These are phyloP conservation scores for Parapristionchus giblindavisi DNA, from an alignment of 2,888 invertebrate genomes.

Conservation along the genomic window DNA sequence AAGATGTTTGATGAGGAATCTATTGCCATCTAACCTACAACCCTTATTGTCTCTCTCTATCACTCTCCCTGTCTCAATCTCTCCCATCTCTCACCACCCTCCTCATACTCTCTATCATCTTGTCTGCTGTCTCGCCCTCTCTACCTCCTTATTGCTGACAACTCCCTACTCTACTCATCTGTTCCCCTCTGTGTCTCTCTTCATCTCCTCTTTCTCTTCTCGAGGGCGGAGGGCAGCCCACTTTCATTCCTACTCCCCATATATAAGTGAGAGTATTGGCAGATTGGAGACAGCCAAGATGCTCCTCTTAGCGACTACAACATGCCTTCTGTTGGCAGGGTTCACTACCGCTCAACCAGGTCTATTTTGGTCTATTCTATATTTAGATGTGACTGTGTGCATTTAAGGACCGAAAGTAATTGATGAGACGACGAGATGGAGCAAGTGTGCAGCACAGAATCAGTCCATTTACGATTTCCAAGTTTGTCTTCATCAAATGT, in stretches of 20 bases:
- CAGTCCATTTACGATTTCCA: constrained; percentile 68
- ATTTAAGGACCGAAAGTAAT: constrained; percentile 62
- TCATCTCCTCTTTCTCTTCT: too few relatives aligned
- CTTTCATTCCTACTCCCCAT: background rate
- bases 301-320: constrained; percentile 10
- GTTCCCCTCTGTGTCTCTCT: too few relatives aligned
- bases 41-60: background rate
- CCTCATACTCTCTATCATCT: too few relatives aligned
- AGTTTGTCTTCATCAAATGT: constrained; percentile 34
- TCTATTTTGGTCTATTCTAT: too few relatives aligned
- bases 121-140: too few relatives aligned
- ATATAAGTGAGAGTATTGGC: background rate
- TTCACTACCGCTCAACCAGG: constrained; percentile 27
- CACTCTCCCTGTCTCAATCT: background rate
- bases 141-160: too few relatives aligned
- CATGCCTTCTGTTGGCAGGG: too few relatives aligned
- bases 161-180: too few relatives aligned
- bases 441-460: constrained; percentile 61
- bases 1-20: too few relatives aligned
- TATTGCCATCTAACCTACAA: too few relatives aligned
- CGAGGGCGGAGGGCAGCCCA: background rate
- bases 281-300: background rate
- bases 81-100: too few relatives aligned
- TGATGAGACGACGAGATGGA: constrained; percentile 68
- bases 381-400: background rate